A percentile compares a stretch with the other conserved stretches of the same genome.
Conservation (phyloP, 2,888 invertebrate species). For the Drosophila kokeensis region DNA sequence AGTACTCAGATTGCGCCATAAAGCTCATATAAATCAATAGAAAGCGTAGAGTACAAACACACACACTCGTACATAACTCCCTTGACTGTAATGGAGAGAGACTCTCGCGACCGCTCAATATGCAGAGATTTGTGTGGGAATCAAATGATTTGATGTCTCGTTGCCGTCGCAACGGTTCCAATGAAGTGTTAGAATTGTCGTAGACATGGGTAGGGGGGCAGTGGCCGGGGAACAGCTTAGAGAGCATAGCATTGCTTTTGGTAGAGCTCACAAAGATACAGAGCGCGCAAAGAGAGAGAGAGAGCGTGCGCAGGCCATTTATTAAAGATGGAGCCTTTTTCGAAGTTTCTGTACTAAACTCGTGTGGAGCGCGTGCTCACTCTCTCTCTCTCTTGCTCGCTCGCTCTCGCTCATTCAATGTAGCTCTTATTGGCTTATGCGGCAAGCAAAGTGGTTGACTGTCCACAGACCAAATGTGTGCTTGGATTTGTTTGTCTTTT, state of each 20-base stretch:
- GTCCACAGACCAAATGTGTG: constrained; percentile 31
- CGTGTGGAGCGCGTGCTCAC: constrained; percentile 54
- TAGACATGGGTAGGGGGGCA: constrained; percentile 7
- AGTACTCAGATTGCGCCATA: constrained; percentile 72
- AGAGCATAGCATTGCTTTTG: constrained; percentile 30
- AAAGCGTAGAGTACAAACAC: constrained; percentile 72
- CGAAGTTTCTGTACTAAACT: constrained; percentile 37
- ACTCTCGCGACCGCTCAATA: constrained; percentile 58
- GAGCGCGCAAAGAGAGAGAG: constrained; percentile 24
- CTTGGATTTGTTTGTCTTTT: constrained; percentile 68
- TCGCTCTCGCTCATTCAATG: constrained; percentile 25
- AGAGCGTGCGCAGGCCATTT: constrained; percentile 53
- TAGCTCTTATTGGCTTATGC: constrained; percentile 72
- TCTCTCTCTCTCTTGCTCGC: constrained; percentile 13
- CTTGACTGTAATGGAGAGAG: constrained; percentile 68
- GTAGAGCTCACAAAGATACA: not conserved
- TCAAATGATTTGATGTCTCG: constrained; percentile 73
- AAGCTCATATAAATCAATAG: constrained; percentile 83
- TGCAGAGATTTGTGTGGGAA: constrained; percentile 84
- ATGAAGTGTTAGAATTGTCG: constrained; percentile 78
- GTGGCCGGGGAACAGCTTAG: constrained; percentile 31
- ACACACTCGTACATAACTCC: constrained; percentile 47
- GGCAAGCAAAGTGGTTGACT: constrained; percentile 76
- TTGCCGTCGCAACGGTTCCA: constrained; percentile 65
- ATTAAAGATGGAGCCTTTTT: constrained; percentile 65